Evolutionary conservation across 2,797 vertebrate genomes (phyloP).

Genomic region (Alcedo atthis): DNA sequence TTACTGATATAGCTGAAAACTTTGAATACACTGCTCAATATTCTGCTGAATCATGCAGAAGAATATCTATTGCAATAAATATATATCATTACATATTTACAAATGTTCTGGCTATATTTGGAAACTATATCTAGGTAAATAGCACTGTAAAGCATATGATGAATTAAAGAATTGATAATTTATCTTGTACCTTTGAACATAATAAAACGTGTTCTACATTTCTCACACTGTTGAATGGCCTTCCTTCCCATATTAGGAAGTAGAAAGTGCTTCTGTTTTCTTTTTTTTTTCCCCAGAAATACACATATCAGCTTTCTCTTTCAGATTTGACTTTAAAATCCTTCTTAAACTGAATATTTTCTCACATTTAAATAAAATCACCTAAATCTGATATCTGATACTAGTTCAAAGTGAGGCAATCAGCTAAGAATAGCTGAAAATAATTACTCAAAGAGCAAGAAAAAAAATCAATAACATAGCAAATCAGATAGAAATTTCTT

Average conservation of each 20-base stretch:
- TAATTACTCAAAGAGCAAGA: constrained; percentile 19
- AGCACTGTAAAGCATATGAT: not conserved
- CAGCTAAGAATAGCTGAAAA: constrained; percentile 42
- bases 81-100: constrained; percentile 6
- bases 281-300: not conserved
- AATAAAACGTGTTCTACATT: not conserved
- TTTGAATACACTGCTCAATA: not conserved
- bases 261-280: not conserved
- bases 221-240: not conserved
- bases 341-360: constrained; percentile 21
- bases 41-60: constrained; percentile 18
- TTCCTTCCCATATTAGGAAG: not conserved
- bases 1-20: not conserved
- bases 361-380: constrained; percentile 3
- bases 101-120: constrained; percentile 9
- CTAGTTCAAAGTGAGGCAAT: constrained; percentile 35
- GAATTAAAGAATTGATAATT: not conserved
- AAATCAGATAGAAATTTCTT: constrained; percentile 42
- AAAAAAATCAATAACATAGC: constrained; percentile 29
- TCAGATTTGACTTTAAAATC: constrained; percentile 29
- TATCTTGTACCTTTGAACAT: constrained; percentile 11
- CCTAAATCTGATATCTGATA: constrained; percentile 29
- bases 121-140: constrained; percentile 28
- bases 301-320: not conserved
- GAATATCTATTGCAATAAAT: not conserved